Conservation (phyloP, 53 echinoderm and acorn worm genomes). For the Astropecten irregularis region DNA sequence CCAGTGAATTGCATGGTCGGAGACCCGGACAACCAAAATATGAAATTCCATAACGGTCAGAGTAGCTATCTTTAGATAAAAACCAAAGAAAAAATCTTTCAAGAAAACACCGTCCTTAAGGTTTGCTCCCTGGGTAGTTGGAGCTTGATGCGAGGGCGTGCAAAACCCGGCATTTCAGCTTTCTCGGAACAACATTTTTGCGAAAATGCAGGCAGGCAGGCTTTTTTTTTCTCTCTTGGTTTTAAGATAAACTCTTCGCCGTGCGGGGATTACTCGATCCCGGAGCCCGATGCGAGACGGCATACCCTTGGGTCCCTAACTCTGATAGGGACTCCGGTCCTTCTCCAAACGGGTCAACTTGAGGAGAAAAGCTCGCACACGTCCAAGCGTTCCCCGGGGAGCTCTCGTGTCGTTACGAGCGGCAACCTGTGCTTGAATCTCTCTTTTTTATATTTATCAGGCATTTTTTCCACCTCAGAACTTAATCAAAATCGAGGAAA, state of each 20-base stretch:
- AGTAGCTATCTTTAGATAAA: too few relatives aligned
- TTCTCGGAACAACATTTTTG: not conserved
- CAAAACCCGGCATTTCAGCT: not conserved
- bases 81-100: too few relatives aligned
- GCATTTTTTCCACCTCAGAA: too few relatives aligned
- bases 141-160: not conserved
- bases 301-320: conserved; percentile 19
- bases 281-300: not conserved
- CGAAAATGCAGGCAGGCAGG: not conserved
- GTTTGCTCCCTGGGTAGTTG: not conserved
- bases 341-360: not conserved
- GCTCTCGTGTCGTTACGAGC: not conserved
- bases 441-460: too few relatives aligned
- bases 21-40: too few relatives aligned
- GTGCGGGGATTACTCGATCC: not conserved
- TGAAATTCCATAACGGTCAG: too few relatives aligned
- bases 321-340: not conserved
- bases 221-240: too few relatives aligned
- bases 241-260: not conserved
- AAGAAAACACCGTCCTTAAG: too few relatives aligned
- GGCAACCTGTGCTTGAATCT: too few relatives aligned
- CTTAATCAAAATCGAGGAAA: conserved; percentile 1
- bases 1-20: too few relatives aligned
- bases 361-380: not conserved
- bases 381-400: not conserved